A percentile compares a stretch with the other conserved stretches of the same genome.
These are phyloP conservation scores for Montipora sp. DNA, from an alignment of 64 coral and sea anemone genomes.

Conservation along the genomic window DNA sequence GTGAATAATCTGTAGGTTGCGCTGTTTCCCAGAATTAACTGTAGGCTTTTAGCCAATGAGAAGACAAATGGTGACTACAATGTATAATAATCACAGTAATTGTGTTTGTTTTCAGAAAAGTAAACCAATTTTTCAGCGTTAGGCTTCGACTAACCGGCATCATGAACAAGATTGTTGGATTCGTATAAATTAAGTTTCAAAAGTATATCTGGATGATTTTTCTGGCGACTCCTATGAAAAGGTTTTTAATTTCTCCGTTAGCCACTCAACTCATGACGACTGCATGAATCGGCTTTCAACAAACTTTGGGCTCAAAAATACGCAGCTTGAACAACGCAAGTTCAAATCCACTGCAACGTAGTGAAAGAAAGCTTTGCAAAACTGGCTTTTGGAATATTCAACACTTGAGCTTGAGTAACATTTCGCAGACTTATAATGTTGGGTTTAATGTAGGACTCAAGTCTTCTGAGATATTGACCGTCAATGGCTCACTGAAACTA, in stretches of 20 bases:
- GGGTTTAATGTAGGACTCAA: not conserved
- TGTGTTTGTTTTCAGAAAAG: not conserved
- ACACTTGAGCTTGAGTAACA: not conserved
- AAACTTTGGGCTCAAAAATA: not conserved
- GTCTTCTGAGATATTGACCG: not conserved
- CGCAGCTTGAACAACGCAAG: not conserved
- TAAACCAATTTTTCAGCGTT: conserved; percentile 6
- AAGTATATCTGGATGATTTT: not conserved
- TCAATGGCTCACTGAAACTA: not conserved
- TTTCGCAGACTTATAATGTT: not conserved
- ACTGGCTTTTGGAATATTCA: not conserved
- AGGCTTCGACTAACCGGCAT: not conserved
- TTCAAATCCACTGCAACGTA: not conserved
- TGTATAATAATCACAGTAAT: not conserved
- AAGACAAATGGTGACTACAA: no score
- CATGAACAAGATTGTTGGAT: not conserved
- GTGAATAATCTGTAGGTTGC: no score
- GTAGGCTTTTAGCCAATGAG: no score
- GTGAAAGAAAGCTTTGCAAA: not conserved
- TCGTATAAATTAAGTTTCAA: not conserved
- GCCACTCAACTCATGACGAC: not conserved
- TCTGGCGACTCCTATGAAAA: not conserved
- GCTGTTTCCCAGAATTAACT: no score
- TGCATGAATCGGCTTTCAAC: not conserved
- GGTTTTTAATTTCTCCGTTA: not conserved